Evolutionary conservation across 1,140 invertebrate species (phyloP), one percentile per base, ranked within the genome.

Genomic region (Andricus grossulariae): DNA sequence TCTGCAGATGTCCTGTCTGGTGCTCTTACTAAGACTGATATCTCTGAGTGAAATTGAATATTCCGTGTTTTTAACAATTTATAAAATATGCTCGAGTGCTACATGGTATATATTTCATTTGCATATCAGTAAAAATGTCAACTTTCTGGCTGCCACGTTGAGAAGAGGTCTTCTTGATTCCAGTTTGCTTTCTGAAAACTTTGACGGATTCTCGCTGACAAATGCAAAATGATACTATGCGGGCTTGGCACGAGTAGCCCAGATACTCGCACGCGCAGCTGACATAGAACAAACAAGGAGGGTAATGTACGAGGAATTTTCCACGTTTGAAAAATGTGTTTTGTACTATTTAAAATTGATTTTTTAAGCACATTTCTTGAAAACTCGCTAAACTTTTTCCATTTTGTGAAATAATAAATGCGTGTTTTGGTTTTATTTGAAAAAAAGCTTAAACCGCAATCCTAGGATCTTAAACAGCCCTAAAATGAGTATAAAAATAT

Each of bases 201-300:
- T 45, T 66, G 13, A 66, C 39, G 15, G 60, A 66, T 66, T 66
- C 39, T 45, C 60, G 25, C 60, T 66, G 25, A 66, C 39, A 66
- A 66, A 66, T 25, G 13, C 60, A 66, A 66, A 39, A 16, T 60
- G 57, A 60, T 60, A 60, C 57, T 25, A 66, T 66, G 25, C n/a
- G 52, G 52, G 52, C 16, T 54, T 16, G 52, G 16, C 52, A 54
- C 52, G 16, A 54, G 52, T 19, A 54, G n/a, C 10, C 18, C n/a
- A 54, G 52, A 54, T 54, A n/a, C 8, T 54, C 52, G 60, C 60
- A 66, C 60, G 60, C 60, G 60, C 60, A 66, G 21, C 57, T 57
- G 57, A 60, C 25, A 66, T 13, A 45, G 60, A 66, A 66, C 32
- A 39, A 66, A 39, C 13, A 21, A 39, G 10, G 7, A 8, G 39